Percentiles rank a stretch among this genome's conserved stretches.
These are phyloP conservation scores for Anguilla pacifica DNA, from an alignment of 2,797 vertebrate species.

Conservation along the genomic window DNA sequence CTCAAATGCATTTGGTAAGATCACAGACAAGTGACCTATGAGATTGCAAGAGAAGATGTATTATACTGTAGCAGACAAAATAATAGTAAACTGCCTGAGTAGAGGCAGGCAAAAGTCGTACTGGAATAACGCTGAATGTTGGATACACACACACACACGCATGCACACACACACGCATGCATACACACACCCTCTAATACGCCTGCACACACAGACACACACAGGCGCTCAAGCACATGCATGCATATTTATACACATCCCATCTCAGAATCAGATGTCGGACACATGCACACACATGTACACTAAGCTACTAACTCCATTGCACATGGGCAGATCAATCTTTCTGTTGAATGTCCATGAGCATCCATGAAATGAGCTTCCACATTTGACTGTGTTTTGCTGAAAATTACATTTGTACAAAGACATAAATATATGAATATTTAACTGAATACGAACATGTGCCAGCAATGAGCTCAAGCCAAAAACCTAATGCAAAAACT, in stretches of 20 bases:
- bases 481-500: neutral
- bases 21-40: conserved; percentile 24
- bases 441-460: neutral
- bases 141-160: neutral
- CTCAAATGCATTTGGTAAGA: conserved; percentile 30
- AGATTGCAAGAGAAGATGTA: conserved; percentile 31
- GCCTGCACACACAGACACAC: neutral
- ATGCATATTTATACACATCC: neutral
- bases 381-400: neutral
- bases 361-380: neutral
- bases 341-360: neutral
- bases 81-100: conserved; percentile 27
- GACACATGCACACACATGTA: neutral
- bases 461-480: neutral
- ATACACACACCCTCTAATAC: neutral
- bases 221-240: neutral
- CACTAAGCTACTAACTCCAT: neutral
- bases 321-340: neutral
- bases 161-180: neutral
- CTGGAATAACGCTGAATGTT: neutral
- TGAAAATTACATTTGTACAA: neutral
- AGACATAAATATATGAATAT: neutral
- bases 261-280: neutral
- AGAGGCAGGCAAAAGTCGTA: conserved; percentile 11
- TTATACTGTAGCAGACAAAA: conserved; percentile 22